phyloP scores from a whole-genome alignment of 1,140 invertebrate genomes.

The Ruditapes philippinarum region DNA sequence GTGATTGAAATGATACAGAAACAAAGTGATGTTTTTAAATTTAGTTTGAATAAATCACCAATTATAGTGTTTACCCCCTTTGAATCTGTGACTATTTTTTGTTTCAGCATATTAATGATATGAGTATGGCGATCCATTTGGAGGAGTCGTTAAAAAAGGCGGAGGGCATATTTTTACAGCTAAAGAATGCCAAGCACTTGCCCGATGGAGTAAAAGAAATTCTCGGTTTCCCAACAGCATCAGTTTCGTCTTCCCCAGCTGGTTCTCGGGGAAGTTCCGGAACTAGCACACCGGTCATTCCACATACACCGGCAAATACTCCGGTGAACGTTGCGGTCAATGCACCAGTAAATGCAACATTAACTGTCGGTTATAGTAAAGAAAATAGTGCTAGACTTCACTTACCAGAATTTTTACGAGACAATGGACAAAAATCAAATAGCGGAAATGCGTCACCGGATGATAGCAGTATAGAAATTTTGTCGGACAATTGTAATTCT shows the following conservation, averaged over 20 bases:
- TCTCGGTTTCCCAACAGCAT: slow-evolving; percentile 74
- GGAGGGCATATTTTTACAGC: slow-evolving; percentile 95
- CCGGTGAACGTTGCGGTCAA: slow-evolving; percentile 1
- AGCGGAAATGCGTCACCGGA: slow-evolving; percentile 78
- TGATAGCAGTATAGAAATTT: slow-evolving; percentile 83
- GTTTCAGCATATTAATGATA: slow-evolving; percentile 96
- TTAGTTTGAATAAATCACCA: no score
- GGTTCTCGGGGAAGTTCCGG: slow-evolving; percentile 66
- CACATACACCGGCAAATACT: slow-evolving; percentile 49
- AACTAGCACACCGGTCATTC: slow-evolving; percentile 64
- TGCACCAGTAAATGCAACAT: background rate
- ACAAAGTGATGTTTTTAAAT: no score
- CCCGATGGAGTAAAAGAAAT: slow-evolving; percentile 81
- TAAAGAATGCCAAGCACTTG: slow-evolving; percentile 88
- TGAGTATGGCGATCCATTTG: slow-evolving; percentile 94
- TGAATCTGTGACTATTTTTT: slow-evolving; percentile 66
- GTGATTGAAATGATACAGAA: no score
- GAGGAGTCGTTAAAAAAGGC: slow-evolving; percentile 93
- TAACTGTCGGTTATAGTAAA: slow-evolving; percentile 11
- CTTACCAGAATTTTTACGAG: slow-evolving; percentile 31
- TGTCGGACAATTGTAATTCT: slow-evolving; percentile 72
- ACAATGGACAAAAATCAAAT: slow-evolving; percentile 67
- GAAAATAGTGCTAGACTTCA: slow-evolving; percentile 64
- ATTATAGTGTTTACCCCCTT: no score
- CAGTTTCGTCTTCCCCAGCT: slow-evolving; percentile 44